Percentiles rank a stretch among this genome's conserved stretches.
These are phyloP conservation scores for Riparia riparia DNA, from an alignment of 2,113 vertebrate species.

Conservation along the genomic window DNA sequence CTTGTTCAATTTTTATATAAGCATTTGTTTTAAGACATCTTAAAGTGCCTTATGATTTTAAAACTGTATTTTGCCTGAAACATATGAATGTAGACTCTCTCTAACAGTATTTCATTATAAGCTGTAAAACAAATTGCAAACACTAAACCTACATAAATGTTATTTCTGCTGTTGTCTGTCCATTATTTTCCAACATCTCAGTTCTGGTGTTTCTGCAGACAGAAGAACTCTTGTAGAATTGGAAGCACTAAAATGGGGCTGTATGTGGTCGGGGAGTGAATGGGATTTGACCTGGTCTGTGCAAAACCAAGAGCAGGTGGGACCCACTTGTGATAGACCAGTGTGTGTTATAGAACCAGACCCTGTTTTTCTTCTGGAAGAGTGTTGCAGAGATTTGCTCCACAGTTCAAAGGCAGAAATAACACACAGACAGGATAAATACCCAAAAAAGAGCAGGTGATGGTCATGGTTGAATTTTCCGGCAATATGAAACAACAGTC, in stretches of 20 bases:
- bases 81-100: slow-evolving; percentile 31
- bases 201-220: background rate
- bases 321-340: background rate
- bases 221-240: background rate
- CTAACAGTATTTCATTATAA: slow-evolving; percentile 63
- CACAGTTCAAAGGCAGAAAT: background rate
- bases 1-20: slow-evolving; percentile 31
- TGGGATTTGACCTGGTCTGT: background rate
- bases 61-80: slow-evolving; percentile 62
- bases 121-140: slow-evolving; percentile 62
- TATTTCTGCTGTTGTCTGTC: slow-evolving; percentile 40
- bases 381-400: background rate
- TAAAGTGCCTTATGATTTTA: slow-evolving; percentile 71
- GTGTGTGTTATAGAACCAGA: background rate
- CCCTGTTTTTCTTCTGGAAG: background rate
- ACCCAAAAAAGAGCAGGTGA: accelerated
- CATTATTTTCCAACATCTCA: background rate
- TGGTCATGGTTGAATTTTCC: background rate
- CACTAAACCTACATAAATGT: slow-evolving; percentile 48
- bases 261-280: accelerated
- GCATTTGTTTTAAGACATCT: slow-evolving; percentile 58
- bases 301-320: background rate
- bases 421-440: background rate
- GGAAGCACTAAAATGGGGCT: background rate
- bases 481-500: background rate